phyloP scores from a whole-genome alignment of 2,888 invertebrate species.

The Acrobasis repandana region DNA sequence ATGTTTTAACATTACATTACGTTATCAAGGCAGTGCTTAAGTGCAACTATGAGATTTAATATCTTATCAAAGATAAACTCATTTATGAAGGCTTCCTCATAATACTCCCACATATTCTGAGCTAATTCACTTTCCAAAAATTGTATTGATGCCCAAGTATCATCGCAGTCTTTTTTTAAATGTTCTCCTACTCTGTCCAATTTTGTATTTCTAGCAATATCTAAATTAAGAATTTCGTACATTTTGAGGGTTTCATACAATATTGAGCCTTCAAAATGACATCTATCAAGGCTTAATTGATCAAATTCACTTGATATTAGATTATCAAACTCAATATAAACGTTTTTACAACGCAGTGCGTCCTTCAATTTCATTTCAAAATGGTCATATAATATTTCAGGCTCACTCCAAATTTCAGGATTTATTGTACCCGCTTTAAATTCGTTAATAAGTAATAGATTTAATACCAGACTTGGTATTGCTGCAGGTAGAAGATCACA shows the following conservation, averaged over 20 bases:
- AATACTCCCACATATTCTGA: background rate
- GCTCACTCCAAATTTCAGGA: background rate
- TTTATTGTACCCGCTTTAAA: conserved; percentile 42
- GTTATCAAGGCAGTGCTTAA: background rate
- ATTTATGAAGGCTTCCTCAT: background rate
- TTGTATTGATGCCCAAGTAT: background rate
- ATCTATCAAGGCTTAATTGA: background rate
- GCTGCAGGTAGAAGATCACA: conserved; percentile 86
- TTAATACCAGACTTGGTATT: conserved; percentile 84
- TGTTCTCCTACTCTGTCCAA: background rate
- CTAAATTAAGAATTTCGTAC: background rate
- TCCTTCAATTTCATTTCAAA: background rate
- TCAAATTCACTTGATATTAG: background rate
- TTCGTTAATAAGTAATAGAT: conserved; percentile 74
- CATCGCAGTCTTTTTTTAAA: background rate
- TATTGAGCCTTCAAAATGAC: background rate
- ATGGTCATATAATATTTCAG: background rate
- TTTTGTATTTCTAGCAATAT: background rate
- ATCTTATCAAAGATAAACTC: background rate
- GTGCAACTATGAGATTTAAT: background rate
- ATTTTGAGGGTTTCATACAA: background rate
- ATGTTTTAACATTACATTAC: no score
- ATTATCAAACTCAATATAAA: background rate
- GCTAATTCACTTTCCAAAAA: background rate
- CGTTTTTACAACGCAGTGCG: background rate